Percentiles rank a stretch among this genome's conserved stretches.
Evolutionary conservation across 2,113 vertebrate species (phyloP).

Genomic region (Opisthocomus hoazin): DNA sequence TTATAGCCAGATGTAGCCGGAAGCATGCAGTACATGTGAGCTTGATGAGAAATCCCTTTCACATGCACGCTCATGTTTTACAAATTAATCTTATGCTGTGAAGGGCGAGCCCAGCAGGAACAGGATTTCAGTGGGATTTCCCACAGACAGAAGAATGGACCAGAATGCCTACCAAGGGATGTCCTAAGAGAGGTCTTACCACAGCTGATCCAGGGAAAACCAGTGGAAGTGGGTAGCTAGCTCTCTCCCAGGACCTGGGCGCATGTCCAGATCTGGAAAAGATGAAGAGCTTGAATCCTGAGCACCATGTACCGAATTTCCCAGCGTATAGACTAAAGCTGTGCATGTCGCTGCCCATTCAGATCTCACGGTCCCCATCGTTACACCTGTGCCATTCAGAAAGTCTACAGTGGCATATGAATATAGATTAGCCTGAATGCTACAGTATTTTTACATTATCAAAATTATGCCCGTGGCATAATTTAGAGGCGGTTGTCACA

Average conservation of each 20-base stretch:
- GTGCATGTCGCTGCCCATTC: accelerated
- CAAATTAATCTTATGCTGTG: background rate
- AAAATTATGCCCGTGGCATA: background rate
- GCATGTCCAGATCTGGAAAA: background rate
- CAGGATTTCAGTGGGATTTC: background rate
- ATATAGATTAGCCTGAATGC: background rate
- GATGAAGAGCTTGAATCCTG: background rate
- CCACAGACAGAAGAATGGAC: background rate
- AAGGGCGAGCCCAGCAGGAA: background rate
- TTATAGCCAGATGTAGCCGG: background rate
- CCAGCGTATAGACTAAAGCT: background rate
- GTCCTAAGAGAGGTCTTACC: background rate
- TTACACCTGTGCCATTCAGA: background rate
- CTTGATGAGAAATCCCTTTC: background rate
- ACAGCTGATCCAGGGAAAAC: background rate
- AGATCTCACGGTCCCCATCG: accelerated
- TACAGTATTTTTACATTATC: background rate
- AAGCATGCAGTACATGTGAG: background rate
- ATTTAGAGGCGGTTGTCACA: background rate
- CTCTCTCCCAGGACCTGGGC: background rate
- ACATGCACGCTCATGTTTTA: background rate
- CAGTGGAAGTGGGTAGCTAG: background rate
- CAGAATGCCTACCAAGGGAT: background rate
- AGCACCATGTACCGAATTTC: background rate
- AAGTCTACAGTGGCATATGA: background rate